Conservation (phyloP, 2,113 vertebrate genomes). For the Rhea pennata region DNA sequence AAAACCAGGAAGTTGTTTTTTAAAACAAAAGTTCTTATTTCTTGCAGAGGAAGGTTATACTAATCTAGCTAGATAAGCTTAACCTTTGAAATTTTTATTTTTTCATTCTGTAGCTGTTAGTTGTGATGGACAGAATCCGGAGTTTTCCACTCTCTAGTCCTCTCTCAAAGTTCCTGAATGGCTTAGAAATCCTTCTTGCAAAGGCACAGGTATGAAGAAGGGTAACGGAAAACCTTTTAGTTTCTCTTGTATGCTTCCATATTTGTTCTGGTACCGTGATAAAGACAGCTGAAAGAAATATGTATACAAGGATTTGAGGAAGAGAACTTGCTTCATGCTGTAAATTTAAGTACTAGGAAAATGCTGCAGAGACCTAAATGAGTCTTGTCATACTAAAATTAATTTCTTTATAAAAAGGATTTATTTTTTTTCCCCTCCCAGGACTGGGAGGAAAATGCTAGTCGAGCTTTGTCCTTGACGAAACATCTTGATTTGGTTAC, state of each 20-base stretch:
- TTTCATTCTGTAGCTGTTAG: constrained; percentile 80
- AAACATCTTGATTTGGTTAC: constrained; percentile 90
- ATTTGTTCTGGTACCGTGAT: neutral
- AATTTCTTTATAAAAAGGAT: neutral
- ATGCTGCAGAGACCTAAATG: neutral
- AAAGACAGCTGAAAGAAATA: neutral
- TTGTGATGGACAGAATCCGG: constrained; percentile 90
- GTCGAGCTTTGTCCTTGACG: constrained; percentile 85
- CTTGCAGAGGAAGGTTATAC: neutral
- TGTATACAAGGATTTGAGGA: neutral
- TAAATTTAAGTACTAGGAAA: neutral
- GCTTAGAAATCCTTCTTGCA: constrained; percentile 93
- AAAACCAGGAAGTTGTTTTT: neutral
- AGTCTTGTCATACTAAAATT: neutral
- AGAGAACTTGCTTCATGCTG: neutral
- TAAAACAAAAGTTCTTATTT: neutral
- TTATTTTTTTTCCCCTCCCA: constrained; percentile 47
- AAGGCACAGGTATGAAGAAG: constrained; percentile 89
- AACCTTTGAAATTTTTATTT: neutral
- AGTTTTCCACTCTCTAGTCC: constrained; percentile 91
- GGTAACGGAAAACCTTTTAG: neutral
- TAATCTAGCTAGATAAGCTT: neutral
- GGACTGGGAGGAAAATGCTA: constrained; percentile 97
- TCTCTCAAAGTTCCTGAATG: constrained; percentile 94
- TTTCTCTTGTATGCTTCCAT: neutral